phyloP scores from a whole-genome alignment of 2,888 invertebrate genomes.

The Chydorus sphaericus region DNA sequence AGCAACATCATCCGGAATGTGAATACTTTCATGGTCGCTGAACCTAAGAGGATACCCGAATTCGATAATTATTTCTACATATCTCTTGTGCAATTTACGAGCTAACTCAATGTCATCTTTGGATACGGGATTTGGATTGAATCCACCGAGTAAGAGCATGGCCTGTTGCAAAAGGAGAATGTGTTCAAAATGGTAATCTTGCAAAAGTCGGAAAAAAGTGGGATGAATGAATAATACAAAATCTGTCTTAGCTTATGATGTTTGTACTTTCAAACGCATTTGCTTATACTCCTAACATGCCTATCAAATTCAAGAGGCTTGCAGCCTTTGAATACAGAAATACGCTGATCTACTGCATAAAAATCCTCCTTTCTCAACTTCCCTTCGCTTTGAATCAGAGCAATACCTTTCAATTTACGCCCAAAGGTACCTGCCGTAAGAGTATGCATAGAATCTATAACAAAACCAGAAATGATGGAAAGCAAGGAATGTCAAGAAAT shows the following conservation, averaged over 20 bases:
- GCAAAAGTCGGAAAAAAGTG: background rate
- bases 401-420: background rate
- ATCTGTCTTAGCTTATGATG: background rate
- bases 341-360: background rate
- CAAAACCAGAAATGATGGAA: background rate
- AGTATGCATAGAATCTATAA: background rate
- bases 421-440: background rate
- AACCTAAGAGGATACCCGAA: background rate
- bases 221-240: background rate
- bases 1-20: background rate
- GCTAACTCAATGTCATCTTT: background rate
- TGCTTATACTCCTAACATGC: background rate
- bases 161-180: background rate
- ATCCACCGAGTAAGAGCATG: background rate
- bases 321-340: background rate
- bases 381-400: background rate
- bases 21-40: background rate
- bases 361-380: background rate
- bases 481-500: background rate
- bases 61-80: background rate
- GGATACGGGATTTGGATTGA: background rate
- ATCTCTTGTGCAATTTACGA: background rate
- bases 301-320: background rate
- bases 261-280: background rate
- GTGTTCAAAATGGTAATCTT: background rate